Evolutionary conservation across 2,797 vertebrate species (phyloP), one percentile per base, ranked within the genome.

Genomic region (Bryconaethiops microstoma): DNA sequence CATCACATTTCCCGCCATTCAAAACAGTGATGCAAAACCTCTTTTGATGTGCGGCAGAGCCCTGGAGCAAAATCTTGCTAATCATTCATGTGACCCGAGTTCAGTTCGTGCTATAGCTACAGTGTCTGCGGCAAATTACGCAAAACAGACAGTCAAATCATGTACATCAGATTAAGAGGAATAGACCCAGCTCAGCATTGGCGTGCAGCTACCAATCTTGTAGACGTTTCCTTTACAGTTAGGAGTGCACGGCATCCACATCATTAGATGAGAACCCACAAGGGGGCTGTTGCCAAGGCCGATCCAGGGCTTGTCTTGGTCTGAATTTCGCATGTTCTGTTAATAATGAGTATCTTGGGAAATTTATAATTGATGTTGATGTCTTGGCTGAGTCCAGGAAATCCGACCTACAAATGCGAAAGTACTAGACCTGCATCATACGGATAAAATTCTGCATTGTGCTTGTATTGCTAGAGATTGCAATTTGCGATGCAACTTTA

Each of bases 41-140:
- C 1, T 50, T 35, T 45, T n/a, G n/a, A 9, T 3, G 3, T 12
- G 23, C 55, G 55, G 23, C 60, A 67, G 25, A 19, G 45, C 29
- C 69, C 50, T 60, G 39, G 39, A 70, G 68, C 35, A 42, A 57
- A 67, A 62, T 54, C 55, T 57, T 72, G 67, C 48, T 74, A 62
- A 73, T 80, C 17, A 54, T 45, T 29, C 62, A 60, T 21, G 23
- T 75, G 76, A 52, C 50, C 63, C 82, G 17, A 59, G 29, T 73
- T 65, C 45, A 59, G 42, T 45, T 45, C 42, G 3, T 8, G 57
- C 19, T 54, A 13, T 16, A 50, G 2, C 67, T 25, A 10, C 8
- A 50, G 67, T 5, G 23, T 50, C 50, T 35, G 29, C 25, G 35
- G 50, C 50, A 10, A 9, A 55, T 55, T 55, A 9, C 50, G 29